A percentile compares a stretch with the other conserved stretches of the same genome.
Evolutionary conservation across 2,888 invertebrate genomes (phyloP).

Genomic region (Eumacrocentrus americanus): DNA sequence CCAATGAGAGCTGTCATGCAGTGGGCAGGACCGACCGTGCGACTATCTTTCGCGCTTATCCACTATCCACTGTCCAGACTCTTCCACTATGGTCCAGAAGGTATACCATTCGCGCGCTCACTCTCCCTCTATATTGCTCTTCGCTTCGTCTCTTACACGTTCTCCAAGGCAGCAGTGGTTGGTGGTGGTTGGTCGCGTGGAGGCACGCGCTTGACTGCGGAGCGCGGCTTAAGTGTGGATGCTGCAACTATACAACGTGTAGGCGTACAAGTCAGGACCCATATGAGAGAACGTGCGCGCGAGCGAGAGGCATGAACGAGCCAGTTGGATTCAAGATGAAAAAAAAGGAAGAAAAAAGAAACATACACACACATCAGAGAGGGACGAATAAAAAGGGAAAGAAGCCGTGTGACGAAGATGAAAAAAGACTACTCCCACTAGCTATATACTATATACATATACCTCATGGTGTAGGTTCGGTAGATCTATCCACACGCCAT

Average conservation of each 20-base stretch:
- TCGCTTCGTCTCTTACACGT: slow-evolving; percentile 18
- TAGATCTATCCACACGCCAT: no score
- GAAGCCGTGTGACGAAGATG: slow-evolving; percentile 34
- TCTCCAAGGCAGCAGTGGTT: slow-evolving; percentile 41
- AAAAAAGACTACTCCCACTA: slow-evolving; percentile 34
- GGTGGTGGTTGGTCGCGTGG: slow-evolving; percentile 62
- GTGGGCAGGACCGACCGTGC: slow-evolving; percentile 24
- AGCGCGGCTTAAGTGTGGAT: slow-evolving; percentile 58
- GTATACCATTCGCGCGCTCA: slow-evolving; percentile 37
- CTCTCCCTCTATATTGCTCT: slow-evolving; percentile 8
- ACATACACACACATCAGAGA: no score
- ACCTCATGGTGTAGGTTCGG: neutral
- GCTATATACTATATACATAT: neutral
- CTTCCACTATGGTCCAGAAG: slow-evolving; percentile 43
- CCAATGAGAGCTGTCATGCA: slow-evolving; percentile 29
- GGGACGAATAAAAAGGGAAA: slow-evolving; percentile 35
- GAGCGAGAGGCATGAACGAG: slow-evolving; percentile 37
- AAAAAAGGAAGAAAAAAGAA: slow-evolving; percentile 24
- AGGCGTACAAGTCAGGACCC: slow-evolving; percentile 51
- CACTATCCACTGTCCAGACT: slow-evolving; percentile 38
- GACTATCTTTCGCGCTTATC: slow-evolving; percentile 40
- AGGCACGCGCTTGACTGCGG: slow-evolving; percentile 61
- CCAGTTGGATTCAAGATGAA: slow-evolving; percentile 4
- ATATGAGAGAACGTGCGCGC: slow-evolving; percentile 32
- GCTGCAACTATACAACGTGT: slow-evolving; percentile 59